Base-by-base conservation (phyloP, 2,888 invertebrate species). In the Pyrgus malvae region DNA sequence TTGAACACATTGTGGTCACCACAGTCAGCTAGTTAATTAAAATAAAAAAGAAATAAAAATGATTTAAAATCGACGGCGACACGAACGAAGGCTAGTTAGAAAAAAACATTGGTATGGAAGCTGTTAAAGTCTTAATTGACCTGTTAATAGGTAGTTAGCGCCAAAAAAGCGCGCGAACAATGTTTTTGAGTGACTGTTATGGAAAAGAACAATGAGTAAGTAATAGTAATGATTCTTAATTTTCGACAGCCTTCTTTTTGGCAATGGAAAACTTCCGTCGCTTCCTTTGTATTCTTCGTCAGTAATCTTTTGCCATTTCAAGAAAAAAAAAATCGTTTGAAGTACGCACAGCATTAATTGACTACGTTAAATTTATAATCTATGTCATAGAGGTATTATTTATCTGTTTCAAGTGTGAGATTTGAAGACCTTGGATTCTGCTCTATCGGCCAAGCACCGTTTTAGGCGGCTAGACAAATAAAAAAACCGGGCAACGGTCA, bases 401-500 rank as follows among this genome's bases (percentile, higher is more conserved):
- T 14, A 33, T 14, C 14, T 33, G 33, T 17, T 9, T 37, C 17
- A 8, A 37, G 17, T 31, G 12, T 37, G 9, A 37, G 6, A 17
- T 17, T 17, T 17, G 17, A 17, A 1, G n/a, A 9, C 37, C 17
- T 37, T 37, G 37, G 17, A 17, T 12, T 37, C 16, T 37, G 17
- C 9, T 37, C 9, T 17, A n/a, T 37, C 9, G n/a, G 17, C 37
- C 9, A 38, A 19, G 14, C 21, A 14, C 27, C 29, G 25, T 8
- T 31, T 33, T 23, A 5, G 40, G 37, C 16, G n/a, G 29, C 7
- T 2, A 25, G 12, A 12, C 21, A 42, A 2, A 4, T n/a, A 40
- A 48, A 48, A 48, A 38, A 38, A 6, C 23, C 23, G 37, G 25
- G 48, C 49, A 49, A 41, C 33, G 41, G 41, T 49, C 31, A 49